Evolutionary conservation across 53 echinoderm and acorn worm genomes (phyloP).

Genomic region (Mesocentrotus franciscanus): DNA sequence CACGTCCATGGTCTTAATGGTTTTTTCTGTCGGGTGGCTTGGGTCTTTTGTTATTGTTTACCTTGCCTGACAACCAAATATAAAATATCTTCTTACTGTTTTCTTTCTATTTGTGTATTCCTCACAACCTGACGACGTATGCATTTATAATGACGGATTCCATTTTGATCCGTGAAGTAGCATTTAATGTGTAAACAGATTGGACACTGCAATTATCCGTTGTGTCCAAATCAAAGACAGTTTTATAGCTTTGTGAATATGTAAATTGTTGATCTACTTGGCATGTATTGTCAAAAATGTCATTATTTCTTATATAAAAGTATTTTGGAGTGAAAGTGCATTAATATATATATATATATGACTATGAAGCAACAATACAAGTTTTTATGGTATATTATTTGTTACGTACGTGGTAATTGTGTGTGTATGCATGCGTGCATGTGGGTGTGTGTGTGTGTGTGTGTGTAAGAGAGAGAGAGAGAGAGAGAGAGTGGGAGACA

Average conservation of each 20-base stretch:
- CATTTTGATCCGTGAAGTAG: background rate
- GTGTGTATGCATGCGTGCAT: background rate
- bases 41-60: background rate
- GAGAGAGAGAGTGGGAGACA: no score
- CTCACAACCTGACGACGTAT: background rate
- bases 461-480: no score
- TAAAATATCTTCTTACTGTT: background rate
- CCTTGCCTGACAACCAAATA: background rate
- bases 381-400: background rate
- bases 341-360: background rate
- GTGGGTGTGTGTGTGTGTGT: background rate
- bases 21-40: background rate
- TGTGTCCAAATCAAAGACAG: background rate
- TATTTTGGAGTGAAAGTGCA: constrained; percentile 40
- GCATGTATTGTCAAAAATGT: background rate
- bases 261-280: background rate
- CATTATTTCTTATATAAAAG: background rate
- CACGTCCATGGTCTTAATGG: background rate
- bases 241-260: constrained; percentile 34
- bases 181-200: background rate
- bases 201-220: background rate
- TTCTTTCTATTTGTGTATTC: background rate
- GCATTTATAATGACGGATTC: background rate
- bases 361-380: background rate
- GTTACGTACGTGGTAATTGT: background rate